Evolutionary conservation across 35 echinoderm and acorn worm genomes (phyloP).

Genomic region (Nesometra sesokonis): DNA sequence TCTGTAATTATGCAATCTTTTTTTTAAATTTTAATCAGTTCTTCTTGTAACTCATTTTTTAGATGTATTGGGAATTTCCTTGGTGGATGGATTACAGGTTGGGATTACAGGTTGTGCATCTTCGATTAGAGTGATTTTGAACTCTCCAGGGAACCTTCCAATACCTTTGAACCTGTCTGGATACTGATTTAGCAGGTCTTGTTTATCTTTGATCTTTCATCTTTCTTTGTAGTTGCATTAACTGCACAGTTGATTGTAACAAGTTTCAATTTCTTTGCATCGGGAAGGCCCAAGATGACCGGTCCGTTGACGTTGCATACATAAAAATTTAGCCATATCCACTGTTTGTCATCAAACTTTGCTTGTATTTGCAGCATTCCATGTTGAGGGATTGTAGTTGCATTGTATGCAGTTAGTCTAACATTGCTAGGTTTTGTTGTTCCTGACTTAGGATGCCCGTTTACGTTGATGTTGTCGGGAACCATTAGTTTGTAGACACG

Average conservation of each 20-base stretch:
- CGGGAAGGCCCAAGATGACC: constrained; percentile 13
- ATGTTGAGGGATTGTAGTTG: constrained; percentile 9
- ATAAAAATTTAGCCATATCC: constrained; percentile 21
- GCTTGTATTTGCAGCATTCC: not conserved
- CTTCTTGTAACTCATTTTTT: no score
- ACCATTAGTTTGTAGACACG: not conserved
- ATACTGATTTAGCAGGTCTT: not conserved
- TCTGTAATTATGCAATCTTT: no score
- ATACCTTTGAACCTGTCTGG: constrained; percentile 3
- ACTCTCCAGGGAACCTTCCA: not conserved
- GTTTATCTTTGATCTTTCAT: not conserved
- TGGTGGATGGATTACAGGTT: no score
- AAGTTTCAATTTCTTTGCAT: constrained; percentile 5
- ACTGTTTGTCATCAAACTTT: not conserved
- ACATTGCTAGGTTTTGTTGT: not conserved
- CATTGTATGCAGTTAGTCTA: not conserved
- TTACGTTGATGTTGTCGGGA: not conserved
- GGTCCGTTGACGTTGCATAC: constrained; percentile 14
- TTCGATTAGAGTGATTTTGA: no score
- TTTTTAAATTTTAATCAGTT: no score
- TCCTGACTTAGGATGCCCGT: not conserved
- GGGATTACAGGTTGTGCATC: no score
- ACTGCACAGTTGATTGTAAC: constrained; percentile 19
- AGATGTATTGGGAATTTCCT: no score
- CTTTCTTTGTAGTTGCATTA: not conserved